Conservation (phyloP, 30 jellyfish, hydroid and myxozoan genomes). For the Catostylus mosaicus region DNA sequence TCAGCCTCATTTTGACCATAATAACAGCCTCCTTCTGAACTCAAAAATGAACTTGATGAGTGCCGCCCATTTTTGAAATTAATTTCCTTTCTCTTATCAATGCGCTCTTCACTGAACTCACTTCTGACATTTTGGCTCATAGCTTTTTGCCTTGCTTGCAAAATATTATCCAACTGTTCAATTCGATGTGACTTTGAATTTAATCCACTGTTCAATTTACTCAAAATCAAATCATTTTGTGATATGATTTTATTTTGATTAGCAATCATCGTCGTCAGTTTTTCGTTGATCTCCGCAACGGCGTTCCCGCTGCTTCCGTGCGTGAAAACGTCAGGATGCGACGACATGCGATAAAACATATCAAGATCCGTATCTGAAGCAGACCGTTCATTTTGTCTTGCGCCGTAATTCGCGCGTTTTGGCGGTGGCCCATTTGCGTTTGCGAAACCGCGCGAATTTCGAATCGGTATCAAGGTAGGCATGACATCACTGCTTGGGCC, state of each 20-base stretch:
- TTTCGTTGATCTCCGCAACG: slow-evolving; percentile 30
- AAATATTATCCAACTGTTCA: slow-evolving; percentile 2
- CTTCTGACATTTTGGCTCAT: background rate
- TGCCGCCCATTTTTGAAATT: background rate
- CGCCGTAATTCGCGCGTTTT: background rate
- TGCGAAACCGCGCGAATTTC: slow-evolving; percentile 29
- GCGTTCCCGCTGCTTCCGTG: background rate
- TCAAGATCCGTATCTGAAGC: slow-evolving; percentile 19
- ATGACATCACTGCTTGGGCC: slow-evolving; percentile 14
- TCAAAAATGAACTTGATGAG: background rate
- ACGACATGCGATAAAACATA: slow-evolving; percentile 13
- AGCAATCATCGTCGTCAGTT: slow-evolving; percentile 19
- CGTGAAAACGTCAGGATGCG: slow-evolving; percentile 22
- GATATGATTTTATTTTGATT: slow-evolving; percentile 33
- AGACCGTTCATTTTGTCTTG: slow-evolving; percentile 2
- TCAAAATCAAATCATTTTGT: slow-evolving; percentile 35
- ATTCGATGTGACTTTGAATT: slow-evolving; percentile 17
- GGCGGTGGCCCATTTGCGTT: slow-evolving; percentile 7
- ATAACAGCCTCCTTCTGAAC: slow-evolving; percentile 17
- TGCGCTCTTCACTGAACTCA: slow-evolving; percentile 2
- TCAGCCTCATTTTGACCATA: slow-evolving; percentile 2
- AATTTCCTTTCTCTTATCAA: slow-evolving; percentile 2
- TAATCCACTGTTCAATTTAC: background rate
- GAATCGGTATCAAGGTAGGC: slow-evolving; percentile 56
- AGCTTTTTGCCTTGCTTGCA: background rate